These are phyloP conservation scores for Cottoperca gobio DNA, from an alignment of 2,797 vertebrate genomes.

Conservation along the genomic window DNA sequence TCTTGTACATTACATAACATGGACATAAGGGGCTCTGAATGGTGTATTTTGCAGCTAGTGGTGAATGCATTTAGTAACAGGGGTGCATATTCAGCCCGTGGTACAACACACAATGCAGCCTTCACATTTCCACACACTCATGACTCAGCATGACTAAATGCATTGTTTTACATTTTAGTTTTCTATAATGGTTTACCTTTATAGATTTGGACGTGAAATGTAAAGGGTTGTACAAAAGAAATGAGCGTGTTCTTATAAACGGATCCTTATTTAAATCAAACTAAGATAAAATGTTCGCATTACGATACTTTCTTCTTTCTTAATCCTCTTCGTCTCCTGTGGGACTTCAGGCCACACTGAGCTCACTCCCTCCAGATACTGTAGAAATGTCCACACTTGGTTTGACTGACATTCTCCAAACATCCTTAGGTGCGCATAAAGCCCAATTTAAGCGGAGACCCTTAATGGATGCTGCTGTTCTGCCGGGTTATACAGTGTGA, in stretches of 20 bases:
- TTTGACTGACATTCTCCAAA: slow-evolving; percentile 6
- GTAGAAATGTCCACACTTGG: background rate
- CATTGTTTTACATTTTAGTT: background rate
- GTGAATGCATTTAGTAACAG: background rate
- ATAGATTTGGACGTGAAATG: background rate
- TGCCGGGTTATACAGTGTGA: background rate
- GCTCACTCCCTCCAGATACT: background rate
- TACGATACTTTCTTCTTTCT: background rate
- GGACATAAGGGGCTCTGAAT: background rate
- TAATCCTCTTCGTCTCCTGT: background rate
- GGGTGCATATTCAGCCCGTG: background rate
- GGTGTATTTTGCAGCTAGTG: background rate
- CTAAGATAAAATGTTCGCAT: slow-evolving; percentile 2
- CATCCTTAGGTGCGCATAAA: background rate
- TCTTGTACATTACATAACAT: background rate
- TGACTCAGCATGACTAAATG: no score
- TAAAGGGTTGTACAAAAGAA: background rate
- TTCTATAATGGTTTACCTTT: background rate
- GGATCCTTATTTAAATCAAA: background rate
- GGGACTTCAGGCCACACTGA: background rate
- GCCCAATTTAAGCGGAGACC: slow-evolving; percentile 1
- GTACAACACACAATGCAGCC: background rate
- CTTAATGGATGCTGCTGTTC: background rate
- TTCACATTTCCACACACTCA: background rate
- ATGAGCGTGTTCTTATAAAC: background rate